These are phyloP conservation scores for Plecturocebus donacophilus DNA, from an alignment of 2,113 vertebrate species.

Conservation along the genomic window DNA sequence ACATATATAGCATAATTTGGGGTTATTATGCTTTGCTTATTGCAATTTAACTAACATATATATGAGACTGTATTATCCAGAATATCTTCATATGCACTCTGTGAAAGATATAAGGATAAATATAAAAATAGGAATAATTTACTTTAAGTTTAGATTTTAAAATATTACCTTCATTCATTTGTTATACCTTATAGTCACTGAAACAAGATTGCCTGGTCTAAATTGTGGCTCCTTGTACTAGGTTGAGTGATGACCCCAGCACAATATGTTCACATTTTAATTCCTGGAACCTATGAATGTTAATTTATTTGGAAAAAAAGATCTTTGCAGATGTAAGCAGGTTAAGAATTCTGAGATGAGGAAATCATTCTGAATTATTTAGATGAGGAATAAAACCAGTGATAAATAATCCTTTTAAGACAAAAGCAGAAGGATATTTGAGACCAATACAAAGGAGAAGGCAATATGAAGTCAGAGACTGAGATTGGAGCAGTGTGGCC, in stretches of 20 bases:
- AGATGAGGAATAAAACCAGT: neutral
- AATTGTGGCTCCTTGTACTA: neutral
- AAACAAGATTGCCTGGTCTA: neutral
- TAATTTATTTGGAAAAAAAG: neutral
- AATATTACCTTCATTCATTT: too few species aligned
- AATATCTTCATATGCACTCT: neutral
- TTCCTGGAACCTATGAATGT: neutral
- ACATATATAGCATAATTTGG: accelerated
- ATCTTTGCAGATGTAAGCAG: neutral
- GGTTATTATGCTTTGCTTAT: neutral
- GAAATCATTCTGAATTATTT: too few species aligned
- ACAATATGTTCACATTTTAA: too few species aligned
- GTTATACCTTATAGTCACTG: neutral
- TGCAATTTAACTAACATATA: neutral
- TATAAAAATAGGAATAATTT: neutral
- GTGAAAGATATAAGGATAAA: neutral
- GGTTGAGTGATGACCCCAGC: accelerated
- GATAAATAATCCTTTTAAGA: neutral
- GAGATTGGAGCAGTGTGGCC: accelerated
- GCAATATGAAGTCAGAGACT: neutral
- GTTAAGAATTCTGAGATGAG: neutral
- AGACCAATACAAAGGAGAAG: too few species aligned
- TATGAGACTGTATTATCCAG: neutral
- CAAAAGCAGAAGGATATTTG: neutral
- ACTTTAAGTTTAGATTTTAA: neutral